These are phyloP conservation scores for Artemisiospiza belli DNA, from an alignment of 2,113 vertebrate genomes.

Conservation along the genomic window DNA sequence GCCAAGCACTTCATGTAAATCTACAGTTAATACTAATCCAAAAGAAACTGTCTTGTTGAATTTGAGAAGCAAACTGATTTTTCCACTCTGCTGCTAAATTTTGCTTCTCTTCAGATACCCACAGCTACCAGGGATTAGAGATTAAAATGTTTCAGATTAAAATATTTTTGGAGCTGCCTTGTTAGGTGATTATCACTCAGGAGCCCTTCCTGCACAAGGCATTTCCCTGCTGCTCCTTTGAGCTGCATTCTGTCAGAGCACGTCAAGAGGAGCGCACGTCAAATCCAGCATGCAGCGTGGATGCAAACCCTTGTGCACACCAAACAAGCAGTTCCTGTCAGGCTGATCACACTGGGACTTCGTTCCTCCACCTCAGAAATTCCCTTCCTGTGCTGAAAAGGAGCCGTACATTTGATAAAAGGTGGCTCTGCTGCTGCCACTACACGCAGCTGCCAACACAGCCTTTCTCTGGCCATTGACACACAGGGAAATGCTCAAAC, in stretches of 20 bases:
- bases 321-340: not conserved
- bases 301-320: not conserved
- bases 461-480: not conserved
- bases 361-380: not conserved
- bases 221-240: not conserved
- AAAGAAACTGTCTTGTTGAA: not conserved
- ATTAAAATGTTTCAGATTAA: constrained; percentile 32
- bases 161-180: not conserved
- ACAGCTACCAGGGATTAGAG: constrained; percentile 3
- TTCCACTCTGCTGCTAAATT: not conserved
- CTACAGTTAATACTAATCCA: not conserved
- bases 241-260: not conserved
- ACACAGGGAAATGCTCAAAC: not conserved
- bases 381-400: not conserved
- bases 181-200: not conserved
- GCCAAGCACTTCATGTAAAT: not conserved
- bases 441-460: not conserved
- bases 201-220: not conserved
- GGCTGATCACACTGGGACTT: not conserved
- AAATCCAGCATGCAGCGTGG: not conserved
- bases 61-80: constrained; percentile 2
- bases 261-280: constrained; percentile 9
- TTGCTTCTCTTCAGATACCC: not conserved
- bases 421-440: not conserved
- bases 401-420: not conserved